Conservation (phyloP, 2,888 invertebrate species). For the Laspeyria flexula region DNA sequence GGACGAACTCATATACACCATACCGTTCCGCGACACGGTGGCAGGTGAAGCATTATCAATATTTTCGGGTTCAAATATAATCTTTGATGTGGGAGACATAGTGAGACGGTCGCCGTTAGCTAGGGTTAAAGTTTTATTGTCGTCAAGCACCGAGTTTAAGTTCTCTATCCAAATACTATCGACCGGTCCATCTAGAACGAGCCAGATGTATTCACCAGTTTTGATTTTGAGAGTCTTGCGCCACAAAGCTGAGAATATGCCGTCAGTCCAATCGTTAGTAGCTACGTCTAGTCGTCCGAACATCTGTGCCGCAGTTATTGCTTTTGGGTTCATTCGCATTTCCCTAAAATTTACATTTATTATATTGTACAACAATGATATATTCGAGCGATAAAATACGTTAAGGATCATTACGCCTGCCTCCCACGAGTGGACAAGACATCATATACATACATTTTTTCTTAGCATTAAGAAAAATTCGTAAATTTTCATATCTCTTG, state of each 20-base stretch:
- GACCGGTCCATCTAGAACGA: constrained; percentile 98
- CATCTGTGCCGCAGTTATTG: constrained; percentile 99
- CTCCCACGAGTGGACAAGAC: too few species aligned
- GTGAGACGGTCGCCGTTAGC: constrained; percentile 98
- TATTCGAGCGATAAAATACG: too few species aligned
- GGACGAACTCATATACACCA: constrained; percentile 99
- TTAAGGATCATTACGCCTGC: too few species aligned
- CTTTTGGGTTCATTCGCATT: constrained; percentile 99
- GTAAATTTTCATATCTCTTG: too few species aligned
- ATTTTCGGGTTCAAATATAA: constrained; percentile 98
- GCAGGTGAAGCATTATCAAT: constrained; percentile 99
- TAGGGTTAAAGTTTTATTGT: constrained; percentile 97
- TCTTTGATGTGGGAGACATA: constrained; percentile 97
- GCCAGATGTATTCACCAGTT: constrained; percentile 95
- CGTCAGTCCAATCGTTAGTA: constrained; percentile 99
- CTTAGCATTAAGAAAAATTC: too few species aligned
- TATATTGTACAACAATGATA: too few species aligned
- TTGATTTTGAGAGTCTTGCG: constrained; percentile 96
- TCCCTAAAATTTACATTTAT: constrained; percentile 85
- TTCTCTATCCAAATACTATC: constrained; percentile 99
- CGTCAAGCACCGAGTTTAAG: constrained; percentile 98
- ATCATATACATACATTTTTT: too few species aligned
- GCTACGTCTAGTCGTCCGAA: constrained; percentile 98
- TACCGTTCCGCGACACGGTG: constrained; percentile 97
- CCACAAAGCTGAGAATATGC: constrained; percentile 98